phyloP scores from a whole-genome alignment of 2,888 invertebrate genomes.

The Caenorhabditis japonica region DNA sequence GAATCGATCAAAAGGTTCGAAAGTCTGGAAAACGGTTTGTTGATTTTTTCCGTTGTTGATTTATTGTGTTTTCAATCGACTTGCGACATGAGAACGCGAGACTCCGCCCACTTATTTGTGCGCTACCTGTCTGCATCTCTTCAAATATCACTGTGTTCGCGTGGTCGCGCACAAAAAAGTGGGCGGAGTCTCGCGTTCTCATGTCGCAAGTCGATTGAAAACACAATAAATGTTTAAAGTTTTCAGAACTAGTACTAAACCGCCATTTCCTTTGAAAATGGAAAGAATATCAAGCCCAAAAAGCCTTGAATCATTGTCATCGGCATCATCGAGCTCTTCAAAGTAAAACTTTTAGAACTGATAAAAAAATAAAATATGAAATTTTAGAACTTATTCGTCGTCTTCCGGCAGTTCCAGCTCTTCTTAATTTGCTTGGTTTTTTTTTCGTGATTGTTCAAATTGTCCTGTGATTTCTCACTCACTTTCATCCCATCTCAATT shows the following conservation, averaged over 20 bases:
- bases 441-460: neutral
- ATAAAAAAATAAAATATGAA: neutral
- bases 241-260: slow-evolving; percentile 21
- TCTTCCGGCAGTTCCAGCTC: slow-evolving; percentile 20
- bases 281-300: slow-evolving; percentile 35
- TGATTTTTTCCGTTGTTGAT: too few relatives aligned
- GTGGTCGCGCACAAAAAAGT: too few relatives aligned
- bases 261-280: slow-evolving; percentile 20
- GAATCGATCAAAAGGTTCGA: slow-evolving; percentile 4
- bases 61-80: too few relatives aligned
- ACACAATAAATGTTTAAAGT: neutral
- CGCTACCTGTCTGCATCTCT: too few relatives aligned
- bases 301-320: slow-evolving; percentile 36
- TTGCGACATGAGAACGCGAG: too few relatives aligned
- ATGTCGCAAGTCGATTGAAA: too few relatives aligned
- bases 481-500: slow-evolving; percentile 30
- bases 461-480: slow-evolving; percentile 11
- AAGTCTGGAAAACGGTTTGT: slow-evolving; percentile 4
- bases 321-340: slow-evolving; percentile 32
- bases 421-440: slow-evolving; percentile 15
- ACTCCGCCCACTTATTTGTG: too few relatives aligned
- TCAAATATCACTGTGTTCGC: too few relatives aligned
- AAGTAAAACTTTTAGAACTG: slow-evolving; percentile 12
- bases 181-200: too few relatives aligned
- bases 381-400: slow-evolving; percentile 23